Conservation (phyloP, 64 coral and sea anemone genomes). For the Acropora yongei region DNA sequence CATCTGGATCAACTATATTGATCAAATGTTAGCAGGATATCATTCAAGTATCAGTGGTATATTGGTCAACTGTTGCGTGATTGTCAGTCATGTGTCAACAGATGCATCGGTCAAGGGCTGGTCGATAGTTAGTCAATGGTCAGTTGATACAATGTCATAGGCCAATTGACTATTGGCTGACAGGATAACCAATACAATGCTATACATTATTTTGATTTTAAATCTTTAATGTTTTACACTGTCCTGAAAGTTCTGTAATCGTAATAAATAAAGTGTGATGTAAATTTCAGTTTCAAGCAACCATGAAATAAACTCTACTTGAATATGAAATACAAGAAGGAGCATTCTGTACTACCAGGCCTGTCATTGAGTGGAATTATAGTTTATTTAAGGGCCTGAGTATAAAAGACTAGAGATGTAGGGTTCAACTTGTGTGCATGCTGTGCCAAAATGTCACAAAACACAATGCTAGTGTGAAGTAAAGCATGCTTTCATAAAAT, state of each 20-base stretch:
- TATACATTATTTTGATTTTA: neutral
- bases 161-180: no score
- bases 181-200: no score
- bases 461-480: neutral
- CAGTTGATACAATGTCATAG: no score
- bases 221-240: neutral
- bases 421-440: neutral
- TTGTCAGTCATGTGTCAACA: neutral
- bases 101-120: neutral
- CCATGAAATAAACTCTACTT: neutral
- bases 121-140: no score
- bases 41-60: neutral
- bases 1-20: neutral
- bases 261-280: neutral
- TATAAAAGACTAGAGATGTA: neutral
- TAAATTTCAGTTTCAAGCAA: neutral
- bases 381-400: neutral
- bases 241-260: no score
- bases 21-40: neutral
- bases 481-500: neutral
- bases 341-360: neutral
- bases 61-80: neutral
- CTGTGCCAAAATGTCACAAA: neutral
- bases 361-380: neutral
- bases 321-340: neutral